Conservation (phyloP, 1,140 invertebrate genomes). For the Tribolium madens region DNA sequence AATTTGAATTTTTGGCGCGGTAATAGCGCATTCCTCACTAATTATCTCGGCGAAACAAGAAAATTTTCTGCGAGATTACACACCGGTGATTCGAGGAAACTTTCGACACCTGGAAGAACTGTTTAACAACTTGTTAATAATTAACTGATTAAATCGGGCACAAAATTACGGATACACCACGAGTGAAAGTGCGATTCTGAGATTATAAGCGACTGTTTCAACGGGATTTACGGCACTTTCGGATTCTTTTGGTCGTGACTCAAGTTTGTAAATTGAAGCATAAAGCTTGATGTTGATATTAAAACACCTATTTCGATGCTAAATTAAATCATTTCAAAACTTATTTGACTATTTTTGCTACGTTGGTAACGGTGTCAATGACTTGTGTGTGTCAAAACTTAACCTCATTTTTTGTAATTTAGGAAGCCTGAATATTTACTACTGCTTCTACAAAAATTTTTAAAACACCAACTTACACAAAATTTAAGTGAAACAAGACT, state of each 20-base stretch:
- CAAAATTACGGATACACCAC: not conserved
- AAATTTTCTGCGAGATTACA: constrained; percentile 17
- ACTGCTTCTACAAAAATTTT: too few relatives aligned
- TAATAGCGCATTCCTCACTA: constrained; percentile 33
- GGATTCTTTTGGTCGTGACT: not conserved
- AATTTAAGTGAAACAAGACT: too few relatives aligned
- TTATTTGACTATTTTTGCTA: too few relatives aligned
- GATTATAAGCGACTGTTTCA: not conserved
- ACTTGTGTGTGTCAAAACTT: too few relatives aligned
- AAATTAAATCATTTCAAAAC: too few relatives aligned
- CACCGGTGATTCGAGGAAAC: not conserved
- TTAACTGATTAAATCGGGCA: constrained; percentile 26
- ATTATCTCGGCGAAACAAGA: constrained; percentile 26
- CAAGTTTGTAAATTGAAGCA: not conserved
- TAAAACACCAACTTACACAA: too few relatives aligned
- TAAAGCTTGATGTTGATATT: not conserved
- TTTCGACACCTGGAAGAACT: constrained; percentile 12
- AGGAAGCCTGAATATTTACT: too few relatives aligned
- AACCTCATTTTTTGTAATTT: too few relatives aligned
- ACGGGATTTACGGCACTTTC: not conserved
- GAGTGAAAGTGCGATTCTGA: constrained; percentile 12
- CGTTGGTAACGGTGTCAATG: too few relatives aligned
- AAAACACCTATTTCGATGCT: too few relatives aligned
- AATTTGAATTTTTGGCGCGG: constrained; percentile 21
- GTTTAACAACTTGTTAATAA: constrained; percentile 28